A percentile compares a stretch with the other conserved stretches of the same genome.
Evolutionary conservation across 2,113 vertebrate species (phyloP).

Genomic region (Pongo abelii): DNA sequence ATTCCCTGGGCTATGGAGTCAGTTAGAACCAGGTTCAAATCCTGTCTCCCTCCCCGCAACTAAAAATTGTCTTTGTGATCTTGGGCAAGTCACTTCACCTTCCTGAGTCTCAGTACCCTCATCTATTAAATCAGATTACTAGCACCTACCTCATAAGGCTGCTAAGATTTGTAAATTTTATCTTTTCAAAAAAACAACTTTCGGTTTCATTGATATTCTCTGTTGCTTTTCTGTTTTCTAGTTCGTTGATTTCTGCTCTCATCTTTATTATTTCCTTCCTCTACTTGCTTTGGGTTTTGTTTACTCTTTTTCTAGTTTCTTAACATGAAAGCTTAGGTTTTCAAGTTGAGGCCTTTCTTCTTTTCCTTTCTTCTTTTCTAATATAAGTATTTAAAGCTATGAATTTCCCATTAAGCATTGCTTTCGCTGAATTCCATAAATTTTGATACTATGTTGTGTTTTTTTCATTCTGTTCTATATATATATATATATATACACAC

Average conservation of each 20-base stretch:
- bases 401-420: not conserved
- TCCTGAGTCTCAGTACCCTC: not conserved
- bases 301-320: not conserved
- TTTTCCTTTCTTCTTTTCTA: not conserved
- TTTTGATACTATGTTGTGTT: not conserved
- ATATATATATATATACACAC: no score
- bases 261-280: not conserved
- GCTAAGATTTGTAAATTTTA: not conserved
- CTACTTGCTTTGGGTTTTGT: not conserved
- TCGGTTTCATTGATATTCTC: not conserved
- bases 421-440: not conserved
- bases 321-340: not conserved
- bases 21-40: not conserved
- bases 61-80: not conserved
- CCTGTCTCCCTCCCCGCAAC: not conserved
- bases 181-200: not conserved
- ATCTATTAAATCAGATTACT: not conserved
- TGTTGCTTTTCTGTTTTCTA: not conserved
- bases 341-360: not conserved
- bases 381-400: not conserved
- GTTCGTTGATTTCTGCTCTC: not conserved
- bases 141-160: not conserved
- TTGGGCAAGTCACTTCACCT: not conserved
- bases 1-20: not conserved
- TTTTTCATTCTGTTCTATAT: not conserved